Evolutionary conservation across 1,140 invertebrate genomes (phyloP), one percentile per base, ranked within the genome.

Genomic region (Conus ventricosus): DNA sequence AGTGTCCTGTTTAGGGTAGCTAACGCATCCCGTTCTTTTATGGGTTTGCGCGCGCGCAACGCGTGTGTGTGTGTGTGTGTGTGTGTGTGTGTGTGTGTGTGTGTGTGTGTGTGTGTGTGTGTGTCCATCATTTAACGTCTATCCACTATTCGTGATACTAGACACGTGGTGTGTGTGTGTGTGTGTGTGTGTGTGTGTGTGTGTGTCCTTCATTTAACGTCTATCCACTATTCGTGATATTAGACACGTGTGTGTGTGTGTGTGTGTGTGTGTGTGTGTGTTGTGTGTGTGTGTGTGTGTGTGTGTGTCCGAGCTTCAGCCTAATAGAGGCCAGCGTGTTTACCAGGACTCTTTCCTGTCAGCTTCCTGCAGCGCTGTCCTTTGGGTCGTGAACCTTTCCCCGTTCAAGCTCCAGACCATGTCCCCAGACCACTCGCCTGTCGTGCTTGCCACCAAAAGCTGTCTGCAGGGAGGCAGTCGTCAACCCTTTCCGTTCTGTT

Each of bases 201-300:
- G 51, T 81, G 51, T 25, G 51, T n/a, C n/a, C n/a, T n/a, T n/a
- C n/a, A n/a, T n/a, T n/a, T n/a, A n/a, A n/a, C n/a, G n/a, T n/a
- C n/a, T n/a, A n/a, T n/a, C n/a, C n/a, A n/a, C n/a, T n/a, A n/a
- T n/a, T n/a, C n/a, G n/a, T n/a, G n/a, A n/a, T n/a, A n/a, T n/a
- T n/a, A n/a, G n/a, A n/a, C n/a, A n/a, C 25, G 51, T 25, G 51
- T 27, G 51, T 81, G 78, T 5, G 78, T 17, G 13, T 1, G 78
- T 5, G 78, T 81, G 78, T 81, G 78, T 5, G 78, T 81, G 78
- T 5, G 78, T 81, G 78, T 81, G 78, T 81, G 78, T 1, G 13
- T 17, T 5, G 78, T 27, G 51, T 4, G 78, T 81, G n/a, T 81
- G 78, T 81, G 78, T 81, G 78, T 27, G 5, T 81, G 78, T 81